Base-by-base conservation (phyloP, 2,888 invertebrate species). In the Nomada lathburiana region DNA sequence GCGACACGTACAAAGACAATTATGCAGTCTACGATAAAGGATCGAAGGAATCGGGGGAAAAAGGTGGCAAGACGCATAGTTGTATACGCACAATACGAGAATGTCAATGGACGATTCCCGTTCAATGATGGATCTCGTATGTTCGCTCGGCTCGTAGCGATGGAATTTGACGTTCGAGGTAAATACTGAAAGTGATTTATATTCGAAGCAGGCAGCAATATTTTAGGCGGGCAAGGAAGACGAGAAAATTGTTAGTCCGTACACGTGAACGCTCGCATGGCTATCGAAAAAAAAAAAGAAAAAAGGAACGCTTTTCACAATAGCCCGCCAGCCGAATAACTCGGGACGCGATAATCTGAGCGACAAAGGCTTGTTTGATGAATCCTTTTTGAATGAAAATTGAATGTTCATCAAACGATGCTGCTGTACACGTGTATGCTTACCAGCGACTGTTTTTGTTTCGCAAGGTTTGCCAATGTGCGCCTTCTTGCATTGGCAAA, bases 371-470 rank as follows among this genome's bases (percentile, higher is more conserved):
- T 86, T 82, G 86, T 82, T 88, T 80, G 73, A 53, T 11, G 52
- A 62, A 77, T 69, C 83, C 82, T 86, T 81, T 89, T 79, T 79
- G 84, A 88, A 90, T 87, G 85, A 85, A 88, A 86, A 87, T 88
- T 81, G 83, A 86, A 85, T 86, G 84, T 78, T 84, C 68, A 74
- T 85, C 78, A 55, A 26, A n/a, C 50, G 36, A 67, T 16, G 44
- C 36, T 26, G 52, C 76, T 71, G 26, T n/a, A 16, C 63, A 29
- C 64, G 4, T 53, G 67, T 75, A 67, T 53, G 42, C 52, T 71
- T 44, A 59, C 53, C 53, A 23, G 23, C 9, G 64, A 52, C 64
- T 26, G 50, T 57, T 76, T 44, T 59, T 59, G 64, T 71, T 76
- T 71, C 57, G 64, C 71, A 52, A 23, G 11, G 50, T n/a, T 73